These are phyloP conservation scores for Seriola aureovittata DNA, from an alignment of 2,113 vertebrate genomes.

Conservation along the genomic window DNA sequence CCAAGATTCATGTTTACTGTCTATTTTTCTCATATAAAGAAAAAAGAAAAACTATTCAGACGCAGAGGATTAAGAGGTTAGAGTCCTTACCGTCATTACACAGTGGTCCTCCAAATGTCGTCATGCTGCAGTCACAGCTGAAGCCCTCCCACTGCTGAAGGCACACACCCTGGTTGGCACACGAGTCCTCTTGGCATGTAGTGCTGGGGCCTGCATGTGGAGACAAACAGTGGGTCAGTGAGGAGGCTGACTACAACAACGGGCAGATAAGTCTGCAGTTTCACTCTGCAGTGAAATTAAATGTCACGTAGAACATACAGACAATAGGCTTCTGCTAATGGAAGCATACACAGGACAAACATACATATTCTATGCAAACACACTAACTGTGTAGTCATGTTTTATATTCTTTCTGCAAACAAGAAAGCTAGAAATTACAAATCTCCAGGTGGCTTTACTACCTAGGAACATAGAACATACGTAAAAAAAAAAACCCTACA, in stretches of 20 bases:
- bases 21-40: too few relatives aligned
- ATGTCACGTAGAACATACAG: slow-evolving; percentile 33
- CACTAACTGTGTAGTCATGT: slow-evolving; percentile 1
- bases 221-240: slow-evolving; percentile 47
- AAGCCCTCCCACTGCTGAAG: slow-evolving; percentile 99
- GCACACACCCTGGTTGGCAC: slow-evolving; percentile 98
- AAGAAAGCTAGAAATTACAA: neutral
- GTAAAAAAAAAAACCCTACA: neutral
- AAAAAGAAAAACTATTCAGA: neutral
- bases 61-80: neutral
- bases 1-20: neutral
- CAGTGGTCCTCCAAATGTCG: slow-evolving; percentile 93
- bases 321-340: slow-evolving; percentile 37
- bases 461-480: too few relatives aligned
- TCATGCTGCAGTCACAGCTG: slow-evolving; percentile 99
- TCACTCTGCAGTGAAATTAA: slow-evolving; percentile 36
- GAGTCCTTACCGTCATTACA: slow-evolving; percentile 95
- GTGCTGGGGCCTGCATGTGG: slow-evolving; percentile 91
- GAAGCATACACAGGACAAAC: slow-evolving; percentile 31
- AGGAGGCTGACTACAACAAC: slow-evolving; percentile 16
- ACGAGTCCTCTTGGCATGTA: slow-evolving; percentile 97
- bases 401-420: slow-evolving; percentile 4
- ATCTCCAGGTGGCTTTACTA: neutral
- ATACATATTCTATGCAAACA: slow-evolving; percentile 28
- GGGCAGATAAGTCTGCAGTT: slow-evolving; percentile 12